A percentile compares a stretch with the other conserved stretches of the same genome.
These are phyloP conservation scores for Shargacucullia verbasci DNA, from an alignment of 2,888 invertebrate genomes.

Conservation along the genomic window DNA sequence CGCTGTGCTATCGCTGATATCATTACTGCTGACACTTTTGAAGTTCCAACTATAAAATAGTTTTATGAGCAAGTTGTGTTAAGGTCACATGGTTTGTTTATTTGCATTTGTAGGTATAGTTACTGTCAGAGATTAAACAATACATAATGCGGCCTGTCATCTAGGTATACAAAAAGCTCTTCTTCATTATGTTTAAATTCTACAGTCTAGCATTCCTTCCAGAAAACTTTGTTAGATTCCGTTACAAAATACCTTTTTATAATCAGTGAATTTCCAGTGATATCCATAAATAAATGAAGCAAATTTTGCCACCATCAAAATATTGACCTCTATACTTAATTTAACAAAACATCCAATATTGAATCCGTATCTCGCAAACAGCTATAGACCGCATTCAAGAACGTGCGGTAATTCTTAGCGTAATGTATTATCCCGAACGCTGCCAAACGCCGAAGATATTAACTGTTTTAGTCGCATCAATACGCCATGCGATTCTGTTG, in stretches of 20 bases:
- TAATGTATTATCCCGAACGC: constrained; percentile 36
- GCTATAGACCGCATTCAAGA: constrained; percentile 23
- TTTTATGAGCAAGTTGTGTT: constrained; percentile 35
- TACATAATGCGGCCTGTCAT: too few relatives aligned
- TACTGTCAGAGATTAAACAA: not conserved
- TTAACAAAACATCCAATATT: constrained; percentile 1
- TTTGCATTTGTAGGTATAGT: not conserved
- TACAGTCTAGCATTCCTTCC: too few relatives aligned
- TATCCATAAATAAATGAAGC: too few relatives aligned
- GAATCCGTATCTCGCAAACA: constrained; percentile 28
- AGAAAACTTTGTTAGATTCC: too few relatives aligned
- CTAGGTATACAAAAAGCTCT: not conserved
- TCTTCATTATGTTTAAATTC: too few relatives aligned
- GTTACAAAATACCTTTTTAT: too few relatives aligned
- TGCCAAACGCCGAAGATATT: constrained; percentile 49
- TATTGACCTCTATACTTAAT: too few relatives aligned
- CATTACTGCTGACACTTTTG: constrained; percentile 26
- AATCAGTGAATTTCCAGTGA: too few relatives aligned
- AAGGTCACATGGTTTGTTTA: constrained; percentile 17
- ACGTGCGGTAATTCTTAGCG: constrained; percentile 24
- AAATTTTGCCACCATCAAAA: not conserved
- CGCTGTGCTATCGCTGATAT: too few relatives aligned
- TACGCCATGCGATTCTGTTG: constrained; percentile 42
- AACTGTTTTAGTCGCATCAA: constrained; percentile 33
- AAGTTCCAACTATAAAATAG: constrained; percentile 34